Evolutionary conservation across 53 echinoderm and acorn worm genomes (phyloP), one percentile per base, ranked within the genome.

Genomic region (Holothuria scabra): DNA sequence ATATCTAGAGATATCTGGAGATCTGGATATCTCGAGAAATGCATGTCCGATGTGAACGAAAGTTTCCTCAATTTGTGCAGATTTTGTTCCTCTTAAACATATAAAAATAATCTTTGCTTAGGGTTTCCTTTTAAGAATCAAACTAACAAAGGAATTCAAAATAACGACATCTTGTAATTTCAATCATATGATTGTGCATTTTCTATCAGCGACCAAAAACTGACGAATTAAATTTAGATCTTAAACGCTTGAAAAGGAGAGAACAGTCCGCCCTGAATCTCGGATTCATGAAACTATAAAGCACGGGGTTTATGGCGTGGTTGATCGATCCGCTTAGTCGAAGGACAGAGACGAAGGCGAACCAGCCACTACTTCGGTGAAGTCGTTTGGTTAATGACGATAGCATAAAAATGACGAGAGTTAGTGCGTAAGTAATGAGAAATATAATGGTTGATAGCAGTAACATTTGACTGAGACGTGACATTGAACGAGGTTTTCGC

Each of bases 261-360:
- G 75, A 84, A 57, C 94, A 93, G 37, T 91, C 84, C 16, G 70
- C 44, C 46, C 94, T 32, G 25, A 93, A 93, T 49, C 91, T 81
- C 34, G 86, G 71, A 55, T 93, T 93, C 21, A 91, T 86, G 1
- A 93, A 74, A 12, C 86, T 86, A 49, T 93, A 93, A 19, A 93
- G 83, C 38, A 93, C 88, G 11, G 94, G 94, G 66, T 93, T 93
- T 24, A 76, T 87, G 1, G 89, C 94, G 66, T 90, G 88, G 56
- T 93, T 93, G 41, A 92, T 67, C 26, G 83, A 84, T 8, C 89
- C 68, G n/a, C 89, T 71, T 19, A 79, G 69, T 16, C 82, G 68
- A 0, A 82, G 13, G 12, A 76, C 76, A 18, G 76, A 21, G 14
- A 76, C 49, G 8, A 52, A 8, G 12, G 76, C 48, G 46, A 46